Base-by-base conservation (phyloP, 2,797 vertebrate genomes). In the Rhabdomys pumilio region DNA sequence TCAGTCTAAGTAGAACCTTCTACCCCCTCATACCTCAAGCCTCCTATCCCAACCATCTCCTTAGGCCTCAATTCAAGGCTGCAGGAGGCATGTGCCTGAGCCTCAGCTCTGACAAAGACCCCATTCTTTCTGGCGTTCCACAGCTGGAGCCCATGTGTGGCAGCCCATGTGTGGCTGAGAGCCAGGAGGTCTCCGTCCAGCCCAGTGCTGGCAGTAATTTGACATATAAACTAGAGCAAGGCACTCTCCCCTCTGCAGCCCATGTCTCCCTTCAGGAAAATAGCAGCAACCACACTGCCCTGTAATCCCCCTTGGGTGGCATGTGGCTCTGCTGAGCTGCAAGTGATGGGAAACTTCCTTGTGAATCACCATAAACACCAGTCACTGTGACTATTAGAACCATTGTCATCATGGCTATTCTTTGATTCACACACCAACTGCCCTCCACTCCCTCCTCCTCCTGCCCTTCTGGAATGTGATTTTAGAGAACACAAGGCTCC, bases 401-500 rank as follows among this genome's bases (percentile, higher is more conserved):
- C 0, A 34, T 20, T n/a, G 2, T 29, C 24, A 15, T 29, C 41
- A 0, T 12, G 8, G 26, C 11, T 34, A 3, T 57, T 47, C 47
- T 29, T 65, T 50, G 65, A 9, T 57, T 69, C 80, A 20, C 76
- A 86, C 4, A 8, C 57, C 88, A 24, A 4, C 26, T 44, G 72
- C 31, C 83, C 15, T 24, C 67, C 38, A 34, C 76, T 53, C 76
- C 76, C 12, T 29, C 73, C 85, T 90, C 80, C 50, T 73, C 77
- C 55, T 31, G 72, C 8, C 34, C 92, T 76, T 72, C 69, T 75
- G 76, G 69, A 87, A 87, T 34, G 31, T 53, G 83, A 31, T 53
- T 47, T 72, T 44, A 91, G 41, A 9, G 34, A 19, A 31, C 17
- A 47, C 20, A n/a, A 11, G 34, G 14, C 63, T 53, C 19, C 57